phyloP scores from a whole-genome alignment of 1,140 invertebrate genomes.

The Conus ventricosus region DNA sequence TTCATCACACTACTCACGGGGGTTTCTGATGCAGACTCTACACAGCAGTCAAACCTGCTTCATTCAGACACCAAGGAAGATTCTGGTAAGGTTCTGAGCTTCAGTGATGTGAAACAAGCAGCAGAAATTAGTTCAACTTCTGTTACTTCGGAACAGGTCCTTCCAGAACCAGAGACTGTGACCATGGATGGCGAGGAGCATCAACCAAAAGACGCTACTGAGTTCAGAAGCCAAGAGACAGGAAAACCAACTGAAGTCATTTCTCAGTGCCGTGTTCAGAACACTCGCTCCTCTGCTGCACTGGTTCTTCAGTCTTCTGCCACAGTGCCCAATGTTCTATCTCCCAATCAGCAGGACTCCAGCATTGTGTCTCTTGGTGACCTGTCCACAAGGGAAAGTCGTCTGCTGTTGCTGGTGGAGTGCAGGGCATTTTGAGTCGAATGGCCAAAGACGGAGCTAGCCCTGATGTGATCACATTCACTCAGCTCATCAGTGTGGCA shows the following conservation, averaged over 20 bases:
- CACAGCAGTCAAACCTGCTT: neutral
- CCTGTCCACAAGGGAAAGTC: conserved; percentile 41
- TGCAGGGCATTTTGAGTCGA: conserved; percentile 82
- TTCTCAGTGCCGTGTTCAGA: neutral
- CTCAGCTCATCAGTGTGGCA: conserved; percentile 84
- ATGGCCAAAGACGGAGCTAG: conserved; percentile 82
- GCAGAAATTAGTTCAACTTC: neutral
- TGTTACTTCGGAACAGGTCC: neutral
- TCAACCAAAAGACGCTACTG: neutral
- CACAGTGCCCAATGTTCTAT: conserved; percentile 45
- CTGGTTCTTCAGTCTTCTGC: neutral
- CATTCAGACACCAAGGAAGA: neutral
- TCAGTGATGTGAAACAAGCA: neutral
- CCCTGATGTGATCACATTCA: conserved; percentile 88
- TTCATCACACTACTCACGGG: neutral
- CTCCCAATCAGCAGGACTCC: conserved; percentile 25
- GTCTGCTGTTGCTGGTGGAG: conserved; percentile 86
- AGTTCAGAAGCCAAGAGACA: neutral
- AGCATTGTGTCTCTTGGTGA: conserved; percentile 38
- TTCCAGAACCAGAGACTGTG: neutral
- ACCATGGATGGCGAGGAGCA: neutral
- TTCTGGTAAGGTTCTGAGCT: neutral
- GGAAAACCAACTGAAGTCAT: neutral
- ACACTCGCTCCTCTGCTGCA: neutral
- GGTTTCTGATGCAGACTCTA: neutral